Evolutionary conservation across 2,797 vertebrate genomes (phyloP).

Genomic region (Tangara arthus): DNA sequence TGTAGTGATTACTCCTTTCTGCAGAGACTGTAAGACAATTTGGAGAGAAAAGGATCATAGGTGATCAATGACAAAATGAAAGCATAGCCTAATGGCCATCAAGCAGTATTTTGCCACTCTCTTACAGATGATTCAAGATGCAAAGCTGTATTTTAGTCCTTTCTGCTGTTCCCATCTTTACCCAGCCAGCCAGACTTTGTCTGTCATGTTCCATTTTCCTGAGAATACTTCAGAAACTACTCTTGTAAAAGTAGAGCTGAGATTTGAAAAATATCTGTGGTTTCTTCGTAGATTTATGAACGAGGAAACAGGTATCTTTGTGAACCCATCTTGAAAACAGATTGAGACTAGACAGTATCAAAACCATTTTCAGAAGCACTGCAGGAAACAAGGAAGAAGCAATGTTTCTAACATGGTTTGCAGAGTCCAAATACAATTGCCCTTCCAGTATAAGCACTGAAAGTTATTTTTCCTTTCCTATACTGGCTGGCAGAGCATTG

Average conservation of each 20-base stretch:
- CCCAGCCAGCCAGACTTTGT: background rate
- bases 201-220: background rate
- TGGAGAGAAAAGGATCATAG: background rate
- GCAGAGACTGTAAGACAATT: background rate
- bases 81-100: background rate
- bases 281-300: background rate
- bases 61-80: background rate
- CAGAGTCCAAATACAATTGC: background rate
- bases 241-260: background rate
- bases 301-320: background rate
- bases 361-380: background rate
- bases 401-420: background rate
- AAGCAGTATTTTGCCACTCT: background rate
- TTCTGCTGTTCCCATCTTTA: background rate
- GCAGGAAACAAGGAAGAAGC: background rate
- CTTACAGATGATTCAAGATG: background rate
- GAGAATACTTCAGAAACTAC: background rate
- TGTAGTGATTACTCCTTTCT: constrained; percentile 10
- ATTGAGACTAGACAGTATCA: background rate
- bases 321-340: background rate
- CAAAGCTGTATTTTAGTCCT: background rate
- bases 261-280: background rate
- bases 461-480: background rate
- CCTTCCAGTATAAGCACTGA: background rate
- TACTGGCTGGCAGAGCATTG: background rate